Evolutionary conservation across 2,888 invertebrate species (phyloP).

Genomic region (Mythimna loreyi): DNA sequence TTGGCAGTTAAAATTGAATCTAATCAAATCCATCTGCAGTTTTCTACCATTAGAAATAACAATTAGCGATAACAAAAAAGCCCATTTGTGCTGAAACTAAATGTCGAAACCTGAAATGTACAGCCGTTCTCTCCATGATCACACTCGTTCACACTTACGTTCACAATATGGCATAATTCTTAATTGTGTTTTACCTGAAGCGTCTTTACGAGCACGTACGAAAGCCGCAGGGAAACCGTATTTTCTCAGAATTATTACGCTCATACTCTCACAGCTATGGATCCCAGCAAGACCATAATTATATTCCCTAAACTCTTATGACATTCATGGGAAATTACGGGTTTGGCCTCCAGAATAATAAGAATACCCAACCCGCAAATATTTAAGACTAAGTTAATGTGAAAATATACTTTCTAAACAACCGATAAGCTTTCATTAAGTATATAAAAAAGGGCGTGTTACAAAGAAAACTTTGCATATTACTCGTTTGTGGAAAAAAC

Average conservation of each 20-base stretch:
- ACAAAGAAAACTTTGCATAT: not conserved
- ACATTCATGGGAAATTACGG: constrained; percentile 30
- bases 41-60: no score
- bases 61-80: not conserved
- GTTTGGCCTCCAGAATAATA: not conserved
- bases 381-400: not conserved
- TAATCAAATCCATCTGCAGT: not conserved
- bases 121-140: not conserved
- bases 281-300: constrained; percentile 26
- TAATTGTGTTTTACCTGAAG: constrained; percentile 21
- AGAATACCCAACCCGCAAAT: not conserved
- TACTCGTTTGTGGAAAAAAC: not conserved
- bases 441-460: not conserved
- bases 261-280: constrained; percentile 20
- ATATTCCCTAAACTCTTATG: constrained; percentile 29
- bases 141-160: not conserved
- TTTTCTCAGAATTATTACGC: constrained; percentile 30
- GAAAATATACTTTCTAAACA: not conserved
- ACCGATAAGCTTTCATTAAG: not conserved
- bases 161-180: constrained; percentile 2
- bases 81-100: not conserved
- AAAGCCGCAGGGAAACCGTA: constrained; percentile 25
- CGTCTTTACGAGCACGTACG: constrained; percentile 13
- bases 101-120: not conserved
- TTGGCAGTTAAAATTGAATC: not conserved